Evolutionary conservation across 1,140 invertebrate species (phyloP), one percentile per base, ranked within the genome.

Genomic region (Panagrolaimus sp.): DNA sequence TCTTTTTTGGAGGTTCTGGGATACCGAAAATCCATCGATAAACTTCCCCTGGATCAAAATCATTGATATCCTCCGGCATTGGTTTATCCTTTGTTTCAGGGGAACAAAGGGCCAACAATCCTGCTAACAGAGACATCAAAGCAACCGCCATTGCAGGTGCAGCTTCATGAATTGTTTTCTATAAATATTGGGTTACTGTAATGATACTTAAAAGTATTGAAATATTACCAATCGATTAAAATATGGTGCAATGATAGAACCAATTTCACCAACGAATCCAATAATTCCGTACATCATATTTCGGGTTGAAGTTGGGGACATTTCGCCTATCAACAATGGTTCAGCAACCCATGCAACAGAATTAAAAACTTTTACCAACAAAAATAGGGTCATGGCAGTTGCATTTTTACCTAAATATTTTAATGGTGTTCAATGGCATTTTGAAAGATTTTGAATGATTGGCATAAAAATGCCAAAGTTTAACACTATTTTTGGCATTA

Each of bases 241-340:
- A 71, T 77, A 77, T n/a, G 75, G 75, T 26, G 75, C 75, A 43
- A 79, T 46, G 43, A 79, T 68, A 38, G 77, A 76, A 6, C 77
- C 75, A 64, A 73, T 52, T 62, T 77, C 75, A 21, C 75, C 75
- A 21, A 70, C 38, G 58, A 78, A 75, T 66, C 73, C 68, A 24
- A 73, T 63, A 24, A 38, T 71, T 10, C 74, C 75, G 24, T 67
- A 75, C 32, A 74, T 63, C 38, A 71, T 69, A 63, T 77, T 77
- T 45, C 75, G 75, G 21, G 77, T 65, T 28, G 74, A 76, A 5
- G 75, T 77, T n/a, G 75, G 75, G 17, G 48, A 14, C 75, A 77
- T 79, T 69, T 77, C 75, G 46, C 76, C 67, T 4, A 79, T 5
- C 21, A 77, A 38, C 12, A 77, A 58, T 8, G 75, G 75, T 21